Conservation (phyloP, 2,888 invertebrate genomes). For the Drosophila macrospina region DNA sequence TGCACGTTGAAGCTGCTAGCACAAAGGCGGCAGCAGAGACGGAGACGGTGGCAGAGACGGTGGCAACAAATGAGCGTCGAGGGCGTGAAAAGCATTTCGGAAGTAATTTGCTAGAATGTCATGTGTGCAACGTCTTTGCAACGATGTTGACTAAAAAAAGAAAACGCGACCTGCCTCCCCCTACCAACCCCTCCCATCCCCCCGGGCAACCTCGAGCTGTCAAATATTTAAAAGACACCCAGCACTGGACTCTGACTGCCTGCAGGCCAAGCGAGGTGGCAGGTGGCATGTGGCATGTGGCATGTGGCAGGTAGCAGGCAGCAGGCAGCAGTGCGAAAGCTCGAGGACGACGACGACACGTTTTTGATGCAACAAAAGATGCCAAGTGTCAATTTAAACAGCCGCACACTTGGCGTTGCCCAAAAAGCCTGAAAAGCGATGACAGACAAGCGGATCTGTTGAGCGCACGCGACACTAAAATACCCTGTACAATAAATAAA, state of each 20-base stretch:
- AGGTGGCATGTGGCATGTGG: conserved; percentile 7
- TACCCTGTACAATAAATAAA: too few species aligned
- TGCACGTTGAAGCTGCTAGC: conserved; percentile 15
- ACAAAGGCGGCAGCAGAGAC: not conserved
- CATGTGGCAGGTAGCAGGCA: not conserved
- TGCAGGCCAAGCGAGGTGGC: conserved; percentile 8
- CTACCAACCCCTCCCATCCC: too few species aligned
- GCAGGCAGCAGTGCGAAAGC: conserved; percentile 16
- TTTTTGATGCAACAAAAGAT: conserved; percentile 80
- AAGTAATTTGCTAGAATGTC: conserved; percentile 63
- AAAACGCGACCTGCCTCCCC: not conserved
- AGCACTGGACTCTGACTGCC: conserved; percentile 34
- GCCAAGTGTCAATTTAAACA: conserved; percentile 80
- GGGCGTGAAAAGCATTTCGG: conserved; percentile 61
- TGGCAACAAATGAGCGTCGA: conserved; percentile 13
- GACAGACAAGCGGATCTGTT: too few species aligned
- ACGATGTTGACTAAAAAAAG: not conserved
- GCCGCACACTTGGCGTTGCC: conserved; percentile 65
- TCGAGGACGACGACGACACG: conserved; percentile 39
- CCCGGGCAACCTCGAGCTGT: conserved; percentile 43
- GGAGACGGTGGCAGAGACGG: not conserved
- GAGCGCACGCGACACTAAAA: too few species aligned
- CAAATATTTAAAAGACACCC: conserved; percentile 66
- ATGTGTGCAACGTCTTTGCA: conserved; percentile 53
- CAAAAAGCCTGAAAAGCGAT: conserved; percentile 15